These are phyloP conservation scores for Gavia stellata DNA, from an alignment of 2,113 vertebrate species.

Conservation along the genomic window DNA sequence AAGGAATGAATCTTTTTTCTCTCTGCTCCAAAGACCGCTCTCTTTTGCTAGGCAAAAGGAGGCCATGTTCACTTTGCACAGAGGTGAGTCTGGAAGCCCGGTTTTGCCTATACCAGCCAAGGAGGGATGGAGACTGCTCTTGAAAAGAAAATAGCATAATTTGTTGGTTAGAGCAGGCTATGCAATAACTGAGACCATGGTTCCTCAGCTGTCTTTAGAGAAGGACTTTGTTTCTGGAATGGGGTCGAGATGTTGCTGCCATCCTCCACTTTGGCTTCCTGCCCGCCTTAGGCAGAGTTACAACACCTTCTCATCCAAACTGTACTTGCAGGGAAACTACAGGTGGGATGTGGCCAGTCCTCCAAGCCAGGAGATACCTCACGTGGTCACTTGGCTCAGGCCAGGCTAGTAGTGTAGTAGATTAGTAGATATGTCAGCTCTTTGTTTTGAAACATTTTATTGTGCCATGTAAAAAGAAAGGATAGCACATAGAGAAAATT, in stretches of 20 bases:
- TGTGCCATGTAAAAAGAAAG: not conserved
- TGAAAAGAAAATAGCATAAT: not conserved
- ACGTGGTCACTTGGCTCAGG: not conserved
- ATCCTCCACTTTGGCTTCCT: not conserved
- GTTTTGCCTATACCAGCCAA: not conserved
- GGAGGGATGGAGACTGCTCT: not conserved
- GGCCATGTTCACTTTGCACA: not conserved
- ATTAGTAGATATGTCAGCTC: not conserved
- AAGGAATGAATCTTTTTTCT: not conserved
- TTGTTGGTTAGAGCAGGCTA: not conserved
- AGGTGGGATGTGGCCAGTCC: not conserved
- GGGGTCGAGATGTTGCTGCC: not conserved
- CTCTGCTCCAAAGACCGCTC: not conserved
- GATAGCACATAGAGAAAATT: not conserved
- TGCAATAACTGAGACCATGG: not conserved
- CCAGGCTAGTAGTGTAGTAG: not conserved
- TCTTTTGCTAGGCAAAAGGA: not conserved
- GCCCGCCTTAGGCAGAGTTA: not conserved
- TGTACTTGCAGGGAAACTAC: not conserved
- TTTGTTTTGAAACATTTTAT: not conserved
- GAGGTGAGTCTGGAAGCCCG: not conserved
- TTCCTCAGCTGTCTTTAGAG: not conserved
- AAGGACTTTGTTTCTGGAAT: not conserved
- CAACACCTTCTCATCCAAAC: not conserved
- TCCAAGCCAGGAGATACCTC: not conserved